Percentiles rank a stretch among this genome's conserved stretches.
These are phyloP conservation scores for Chironomus tepperi DNA, from an alignment of 1,140 invertebrate species.

Conservation along the genomic window DNA sequence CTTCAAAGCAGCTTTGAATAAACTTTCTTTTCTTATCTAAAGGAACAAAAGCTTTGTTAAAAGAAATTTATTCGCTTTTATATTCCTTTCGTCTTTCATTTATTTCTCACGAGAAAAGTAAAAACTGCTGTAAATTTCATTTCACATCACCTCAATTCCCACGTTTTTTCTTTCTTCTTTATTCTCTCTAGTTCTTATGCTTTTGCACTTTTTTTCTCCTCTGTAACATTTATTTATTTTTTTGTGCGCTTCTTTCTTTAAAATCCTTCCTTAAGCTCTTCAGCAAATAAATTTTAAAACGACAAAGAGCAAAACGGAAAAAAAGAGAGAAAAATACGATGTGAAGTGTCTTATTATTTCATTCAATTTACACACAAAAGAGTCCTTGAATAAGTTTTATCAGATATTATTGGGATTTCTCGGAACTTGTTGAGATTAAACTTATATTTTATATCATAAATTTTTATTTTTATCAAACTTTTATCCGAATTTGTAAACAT, in stretches of 20 bases:
- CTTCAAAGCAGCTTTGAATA: too few species aligned
- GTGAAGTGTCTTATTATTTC: constrained; percentile 2
- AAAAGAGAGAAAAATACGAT: neutral
- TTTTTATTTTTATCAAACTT: too few species aligned
- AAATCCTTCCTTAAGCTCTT: neutral
- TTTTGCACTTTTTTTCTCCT: neutral
- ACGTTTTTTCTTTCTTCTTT: neutral
- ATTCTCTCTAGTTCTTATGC: neutral
- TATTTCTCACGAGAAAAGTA: neutral
- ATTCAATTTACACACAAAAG: neutral
- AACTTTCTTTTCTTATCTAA: neutral
- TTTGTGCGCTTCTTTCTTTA: too few species aligned
- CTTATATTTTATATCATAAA: too few species aligned
- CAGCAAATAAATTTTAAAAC: constrained; percentile 8
- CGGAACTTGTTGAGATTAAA: too few species aligned
- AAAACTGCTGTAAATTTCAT: constrained; percentile 9
- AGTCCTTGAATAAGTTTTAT: too few species aligned
- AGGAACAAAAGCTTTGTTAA: neutral
- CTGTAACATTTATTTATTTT: neutral
- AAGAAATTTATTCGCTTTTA: neutral
- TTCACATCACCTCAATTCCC: neutral
- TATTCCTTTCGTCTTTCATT: neutral
- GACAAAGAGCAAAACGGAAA: neutral
- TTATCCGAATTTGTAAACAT: too few species aligned
- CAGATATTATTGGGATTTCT: too few species aligned